Base-by-base conservation (phyloP, 2,797 vertebrate genomes). In the Acanthurus leucopareius region DNA sequence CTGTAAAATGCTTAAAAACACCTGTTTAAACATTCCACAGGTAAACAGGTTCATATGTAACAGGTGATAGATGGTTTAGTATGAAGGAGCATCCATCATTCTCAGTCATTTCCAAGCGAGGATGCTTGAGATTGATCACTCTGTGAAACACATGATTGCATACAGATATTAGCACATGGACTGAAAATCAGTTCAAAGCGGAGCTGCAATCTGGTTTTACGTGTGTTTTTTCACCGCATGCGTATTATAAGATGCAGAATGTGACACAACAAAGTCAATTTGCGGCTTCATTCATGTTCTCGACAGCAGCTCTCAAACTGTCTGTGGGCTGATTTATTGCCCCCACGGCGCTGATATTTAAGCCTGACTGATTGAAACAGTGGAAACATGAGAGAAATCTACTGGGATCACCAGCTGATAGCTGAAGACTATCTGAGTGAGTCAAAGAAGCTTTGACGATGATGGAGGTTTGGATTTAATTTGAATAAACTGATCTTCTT, bases 301-400 rank as follows among this genome's bases (percentile, higher is more conserved):
- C 17, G 57, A 49, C 67, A 69, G 57, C 58, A 28, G 44, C 38
- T 28, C 22, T 70, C 38, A 52, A 22, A 40, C 40, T n/a, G 64
- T 32, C 47, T 67, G 62, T 64, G 60, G 40, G 73, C 73, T 62
- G 71, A 78, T 78, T 45, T 44, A 14, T 52, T 69, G 57, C 68
- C 56, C 72, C 72, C 8, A 11, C n/a, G 15, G 45, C 22, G 57
- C 42, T 42, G 51, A 38, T 22, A 59, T 58, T 42, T 80, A 75
- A 83, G 77, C 64, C 67, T 83, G 83, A 85, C 67, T 83, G 83
- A 85, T 67, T 77, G 51, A 74, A 65, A 71, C 5, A 32, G 45
- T 66, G 65, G 54, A 75, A 82, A 22, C 45, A 54, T 15, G n/a
- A 38, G 19, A 58, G 56, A 67, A 65, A 75, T 80, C 79, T 56